phyloP scores from a whole-genome alignment of 2,113 vertebrate species.

The Pygathrix nemaeus region DNA sequence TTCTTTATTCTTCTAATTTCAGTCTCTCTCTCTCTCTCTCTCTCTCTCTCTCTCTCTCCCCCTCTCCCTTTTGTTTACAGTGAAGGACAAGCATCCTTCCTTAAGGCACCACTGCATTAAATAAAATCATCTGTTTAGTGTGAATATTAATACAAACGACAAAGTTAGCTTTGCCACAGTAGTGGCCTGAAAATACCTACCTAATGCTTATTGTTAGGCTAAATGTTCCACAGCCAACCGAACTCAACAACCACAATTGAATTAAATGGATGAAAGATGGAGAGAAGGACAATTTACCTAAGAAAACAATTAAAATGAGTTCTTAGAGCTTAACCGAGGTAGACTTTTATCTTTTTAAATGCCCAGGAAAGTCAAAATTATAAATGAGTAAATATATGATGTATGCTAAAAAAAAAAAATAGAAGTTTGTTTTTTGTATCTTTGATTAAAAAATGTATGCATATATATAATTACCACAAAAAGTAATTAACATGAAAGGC shows the following conservation, averaged over 20 bases:
- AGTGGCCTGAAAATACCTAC: background rate
- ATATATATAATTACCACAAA: background rate
- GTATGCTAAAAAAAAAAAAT: background rate
- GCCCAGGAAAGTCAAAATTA: background rate
- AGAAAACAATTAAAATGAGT: background rate
- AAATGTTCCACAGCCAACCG: background rate
- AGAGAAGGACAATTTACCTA: background rate
- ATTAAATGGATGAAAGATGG: background rate
- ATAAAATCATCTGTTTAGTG: background rate
- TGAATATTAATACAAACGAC: background rate
- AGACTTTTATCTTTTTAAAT: background rate
- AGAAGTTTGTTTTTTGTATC: background rate
- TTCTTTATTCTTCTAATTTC: background rate
- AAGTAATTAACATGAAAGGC: background rate
- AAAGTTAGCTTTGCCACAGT: background rate
- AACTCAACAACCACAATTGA: background rate
- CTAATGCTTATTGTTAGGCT: background rate
- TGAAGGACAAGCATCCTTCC: background rate
- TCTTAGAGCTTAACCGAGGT: background rate
- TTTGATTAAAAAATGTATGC: background rate
- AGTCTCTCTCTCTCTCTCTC: background rate
- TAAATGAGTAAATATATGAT: background rate
- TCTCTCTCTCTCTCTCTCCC: background rate
- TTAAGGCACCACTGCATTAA: background rate
- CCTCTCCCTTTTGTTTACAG: background rate